Evolutionary conservation across 1,140 invertebrate genomes (phyloP).

Genomic region (Andrena cerasifolii): DNA sequence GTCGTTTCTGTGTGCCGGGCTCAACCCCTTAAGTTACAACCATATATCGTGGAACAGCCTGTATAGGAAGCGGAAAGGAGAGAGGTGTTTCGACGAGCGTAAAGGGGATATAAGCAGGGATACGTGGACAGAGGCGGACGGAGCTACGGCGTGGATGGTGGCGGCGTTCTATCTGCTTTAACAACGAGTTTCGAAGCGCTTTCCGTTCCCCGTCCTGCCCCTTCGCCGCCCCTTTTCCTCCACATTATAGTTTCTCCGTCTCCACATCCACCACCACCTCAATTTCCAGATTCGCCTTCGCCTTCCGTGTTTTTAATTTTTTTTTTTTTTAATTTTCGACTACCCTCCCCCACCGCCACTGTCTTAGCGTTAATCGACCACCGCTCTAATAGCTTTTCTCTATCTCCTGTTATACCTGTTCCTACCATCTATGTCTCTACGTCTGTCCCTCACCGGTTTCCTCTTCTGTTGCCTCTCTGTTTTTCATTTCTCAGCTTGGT

Average conservation of each 20-base stretch:
- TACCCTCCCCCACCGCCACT: slow-evolving; percentile 13
- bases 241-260: slow-evolving; percentile 11
- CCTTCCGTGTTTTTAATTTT: slow-evolving; percentile 27
- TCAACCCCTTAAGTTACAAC: too few species aligned
- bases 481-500: neutral
- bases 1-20: too few species aligned
- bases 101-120: slow-evolving; percentile 62
- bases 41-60: too few species aligned
- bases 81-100: slow-evolving; percentile 31
- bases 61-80: slow-evolving; percentile 56
- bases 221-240: slow-evolving; percentile 19
- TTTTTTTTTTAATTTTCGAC: slow-evolving; percentile 65
- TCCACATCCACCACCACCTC: slow-evolving; percentile 20
- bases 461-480: neutral
- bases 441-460: slow-evolving; percentile 14
- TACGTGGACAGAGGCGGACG: slow-evolving; percentile 32
- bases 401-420: neutral
- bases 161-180: slow-evolving; percentile 72
- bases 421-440: slow-evolving; percentile 12
- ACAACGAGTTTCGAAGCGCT: slow-evolving; percentile 70
- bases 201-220: too few species aligned
- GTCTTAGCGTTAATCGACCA: neutral
- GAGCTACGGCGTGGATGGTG: slow-evolving; percentile 17
- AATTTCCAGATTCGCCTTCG: neutral
- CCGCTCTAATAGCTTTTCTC: neutral